A percentile compares a stretch with the other conserved stretches of the same genome.
Evolutionary conservation across 2,113 vertebrate species (phyloP).

Genomic region (Eulemur rufifrons): DNA sequence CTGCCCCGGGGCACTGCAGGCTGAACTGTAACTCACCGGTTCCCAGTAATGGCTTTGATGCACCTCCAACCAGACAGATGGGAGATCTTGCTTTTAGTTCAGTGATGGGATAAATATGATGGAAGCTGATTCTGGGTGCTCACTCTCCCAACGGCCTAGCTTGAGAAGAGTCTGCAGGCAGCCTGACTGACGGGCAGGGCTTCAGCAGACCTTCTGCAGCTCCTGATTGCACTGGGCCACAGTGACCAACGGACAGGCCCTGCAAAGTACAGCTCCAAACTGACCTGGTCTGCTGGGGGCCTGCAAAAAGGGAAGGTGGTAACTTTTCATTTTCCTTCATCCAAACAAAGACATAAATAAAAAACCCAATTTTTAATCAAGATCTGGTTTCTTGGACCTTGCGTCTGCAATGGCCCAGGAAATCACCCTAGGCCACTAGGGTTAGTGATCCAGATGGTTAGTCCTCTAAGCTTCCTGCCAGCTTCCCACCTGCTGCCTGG

Average conservation of each 20-base stretch:
- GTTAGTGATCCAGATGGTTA: background rate
- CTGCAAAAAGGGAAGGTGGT: background rate
- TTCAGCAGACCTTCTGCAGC: background rate
- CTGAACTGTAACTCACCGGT: background rate
- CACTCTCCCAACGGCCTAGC: background rate
- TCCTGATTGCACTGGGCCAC: background rate
- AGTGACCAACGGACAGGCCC: background rate
- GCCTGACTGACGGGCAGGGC: background rate
- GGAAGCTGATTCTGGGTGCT: background rate
- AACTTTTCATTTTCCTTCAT: background rate
- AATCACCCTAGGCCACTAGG: background rate
- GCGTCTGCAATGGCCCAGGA: background rate
- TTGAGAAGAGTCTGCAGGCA: background rate
- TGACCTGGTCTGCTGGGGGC: background rate
- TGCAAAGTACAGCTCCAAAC: background rate
- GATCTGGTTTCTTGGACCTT: background rate
- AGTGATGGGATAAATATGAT: background rate
- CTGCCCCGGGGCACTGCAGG: background rate
- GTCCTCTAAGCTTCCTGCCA: background rate
- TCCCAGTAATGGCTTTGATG: background rate
- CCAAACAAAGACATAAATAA: background rate
- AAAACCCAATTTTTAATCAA: background rate
- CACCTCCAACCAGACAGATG: background rate
- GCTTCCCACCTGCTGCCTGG: background rate
- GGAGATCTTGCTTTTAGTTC: constrained; percentile 30